Conservation (phyloP, 2,113 vertebrate species). For the Pteruthius melanotis region DNA sequence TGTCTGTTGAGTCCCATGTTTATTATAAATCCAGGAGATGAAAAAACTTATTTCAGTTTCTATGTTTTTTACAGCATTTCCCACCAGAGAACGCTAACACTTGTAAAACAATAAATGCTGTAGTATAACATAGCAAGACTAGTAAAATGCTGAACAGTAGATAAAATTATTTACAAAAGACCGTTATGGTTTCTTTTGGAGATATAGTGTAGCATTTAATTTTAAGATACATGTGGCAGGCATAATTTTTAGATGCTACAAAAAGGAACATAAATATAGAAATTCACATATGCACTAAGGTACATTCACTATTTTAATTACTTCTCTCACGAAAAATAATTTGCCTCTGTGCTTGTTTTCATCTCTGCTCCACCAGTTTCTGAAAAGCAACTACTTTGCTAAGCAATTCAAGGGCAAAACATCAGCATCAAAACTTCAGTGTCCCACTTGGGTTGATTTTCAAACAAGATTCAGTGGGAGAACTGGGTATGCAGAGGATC, state of each 20-base stretch:
- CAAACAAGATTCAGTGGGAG: background rate
- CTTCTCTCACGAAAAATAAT: background rate
- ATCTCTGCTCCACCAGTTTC: background rate
- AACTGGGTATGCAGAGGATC: background rate
- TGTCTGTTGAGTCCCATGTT: slow-evolving; percentile 39
- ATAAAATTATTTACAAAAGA: slow-evolving; percentile 45
- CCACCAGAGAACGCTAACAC: slow-evolving; percentile 12
- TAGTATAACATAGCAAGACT: background rate
- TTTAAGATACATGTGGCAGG: background rate
- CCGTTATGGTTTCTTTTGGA: slow-evolving; percentile 20
- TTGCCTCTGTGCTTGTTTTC: background rate
- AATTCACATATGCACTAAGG: background rate
- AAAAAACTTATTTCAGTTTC: slow-evolving; percentile 48
- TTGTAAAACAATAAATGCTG: slow-evolving; percentile 44
- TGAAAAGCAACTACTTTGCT: background rate
- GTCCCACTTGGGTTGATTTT: background rate
- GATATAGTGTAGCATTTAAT: slow-evolving; percentile 9
- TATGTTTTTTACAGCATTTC: slow-evolving; percentile 34
- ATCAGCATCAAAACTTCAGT: background rate
- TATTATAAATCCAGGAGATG: slow-evolving; percentile 38
- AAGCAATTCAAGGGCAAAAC: background rate
- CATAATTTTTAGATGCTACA: background rate
- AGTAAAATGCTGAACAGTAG: slow-evolving; percentile 43
- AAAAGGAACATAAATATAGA: background rate
- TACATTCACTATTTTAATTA: background rate